Evolutionary conservation across 2,888 invertebrate species (phyloP).

Genomic region (Drosophila formosana): DNA sequence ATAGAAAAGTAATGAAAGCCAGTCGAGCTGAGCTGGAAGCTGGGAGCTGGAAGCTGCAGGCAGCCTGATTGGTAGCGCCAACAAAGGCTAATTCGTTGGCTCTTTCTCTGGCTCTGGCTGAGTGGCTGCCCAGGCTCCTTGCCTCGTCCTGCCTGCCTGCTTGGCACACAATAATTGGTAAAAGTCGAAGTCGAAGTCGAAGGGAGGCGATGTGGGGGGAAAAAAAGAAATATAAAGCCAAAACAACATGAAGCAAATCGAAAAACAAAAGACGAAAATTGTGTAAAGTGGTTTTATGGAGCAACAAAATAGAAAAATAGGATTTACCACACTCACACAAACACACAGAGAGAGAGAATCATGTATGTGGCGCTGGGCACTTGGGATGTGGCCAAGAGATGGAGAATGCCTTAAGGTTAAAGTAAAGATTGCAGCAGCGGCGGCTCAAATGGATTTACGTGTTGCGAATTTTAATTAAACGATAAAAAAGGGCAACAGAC

Average conservation of each 20-base stretch:
- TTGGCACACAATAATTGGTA: constrained; percentile 76
- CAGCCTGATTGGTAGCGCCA: constrained; percentile 66
- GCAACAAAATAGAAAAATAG: constrained; percentile 81
- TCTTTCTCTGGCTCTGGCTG: background rate
- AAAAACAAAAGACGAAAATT: constrained; percentile 81
- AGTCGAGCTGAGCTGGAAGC: constrained; percentile 22
- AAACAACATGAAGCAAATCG: constrained; percentile 68
- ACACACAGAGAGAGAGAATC: constrained; percentile 22
- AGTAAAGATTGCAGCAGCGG: constrained; percentile 80
- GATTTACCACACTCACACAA: constrained; percentile 73
- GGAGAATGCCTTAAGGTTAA: constrained; percentile 76
- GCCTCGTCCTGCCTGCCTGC: constrained; percentile 28
- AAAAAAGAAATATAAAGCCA: constrained; percentile 35
- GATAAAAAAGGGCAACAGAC: constrained; percentile 76
- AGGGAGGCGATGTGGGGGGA: constrained; percentile 20
- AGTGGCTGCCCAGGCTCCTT: constrained; percentile 2
- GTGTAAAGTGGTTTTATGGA: constrained; percentile 81
- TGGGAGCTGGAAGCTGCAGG: constrained; percentile 42
- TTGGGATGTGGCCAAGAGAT: constrained; percentile 56
- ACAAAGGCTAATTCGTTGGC: constrained; percentile 23
- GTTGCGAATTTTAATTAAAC: constrained; percentile 83
- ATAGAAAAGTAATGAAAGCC: constrained; percentile 78
- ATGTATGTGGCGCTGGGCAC: constrained; percentile 21
- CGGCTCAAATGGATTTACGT: constrained; percentile 82
- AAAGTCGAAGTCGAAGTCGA: constrained; percentile 63